Percentiles rank a stretch among this genome's conserved stretches.
Conservation (phyloP, 1,140 invertebrate species). For the Papilio dardanus region DNA sequence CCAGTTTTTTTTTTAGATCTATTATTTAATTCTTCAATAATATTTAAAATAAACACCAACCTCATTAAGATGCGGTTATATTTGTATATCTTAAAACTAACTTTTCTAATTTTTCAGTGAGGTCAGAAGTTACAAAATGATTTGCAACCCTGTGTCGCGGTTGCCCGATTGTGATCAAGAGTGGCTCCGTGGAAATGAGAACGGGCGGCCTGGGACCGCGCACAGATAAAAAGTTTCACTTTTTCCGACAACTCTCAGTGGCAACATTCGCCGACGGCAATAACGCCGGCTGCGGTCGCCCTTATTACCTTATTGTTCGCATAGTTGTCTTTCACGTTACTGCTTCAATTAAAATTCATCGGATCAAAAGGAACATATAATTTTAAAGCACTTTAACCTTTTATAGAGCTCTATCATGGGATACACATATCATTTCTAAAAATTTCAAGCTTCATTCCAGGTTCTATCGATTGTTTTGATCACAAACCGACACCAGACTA, state of each 20-base stretch:
- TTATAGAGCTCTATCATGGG: no score
- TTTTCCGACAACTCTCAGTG: conserved; percentile 68
- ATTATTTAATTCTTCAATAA: no score
- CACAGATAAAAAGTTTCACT: conserved; percentile 79
- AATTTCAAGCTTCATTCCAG: no score
- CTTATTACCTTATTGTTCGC: conserved; percentile 65
- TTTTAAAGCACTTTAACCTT: background rate
- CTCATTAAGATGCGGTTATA: no score
- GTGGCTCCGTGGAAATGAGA: conserved; percentile 70
- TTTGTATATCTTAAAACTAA: no score
- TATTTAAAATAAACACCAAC: no score
- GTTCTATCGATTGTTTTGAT: no score
- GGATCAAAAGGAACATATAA: background rate
- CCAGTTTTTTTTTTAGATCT: no score
- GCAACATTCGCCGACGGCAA: conserved; percentile 63
- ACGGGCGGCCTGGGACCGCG: conserved; percentile 63
- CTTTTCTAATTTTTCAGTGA: no score
- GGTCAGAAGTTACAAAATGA: conserved; percentile 55
- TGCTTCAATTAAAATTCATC: conserved; percentile 37
- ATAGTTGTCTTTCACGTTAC: conserved; percentile 58
- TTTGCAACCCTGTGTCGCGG: conserved; percentile 56
- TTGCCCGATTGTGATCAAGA: conserved; percentile 66
- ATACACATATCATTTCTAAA: no score
- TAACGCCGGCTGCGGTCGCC: conserved; percentile 58
- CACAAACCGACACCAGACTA: background rate